Evolutionary conservation across 2,888 invertebrate species (phyloP), one percentile per base, ranked within the genome.

Genomic region (Elysia crispata): DNA sequence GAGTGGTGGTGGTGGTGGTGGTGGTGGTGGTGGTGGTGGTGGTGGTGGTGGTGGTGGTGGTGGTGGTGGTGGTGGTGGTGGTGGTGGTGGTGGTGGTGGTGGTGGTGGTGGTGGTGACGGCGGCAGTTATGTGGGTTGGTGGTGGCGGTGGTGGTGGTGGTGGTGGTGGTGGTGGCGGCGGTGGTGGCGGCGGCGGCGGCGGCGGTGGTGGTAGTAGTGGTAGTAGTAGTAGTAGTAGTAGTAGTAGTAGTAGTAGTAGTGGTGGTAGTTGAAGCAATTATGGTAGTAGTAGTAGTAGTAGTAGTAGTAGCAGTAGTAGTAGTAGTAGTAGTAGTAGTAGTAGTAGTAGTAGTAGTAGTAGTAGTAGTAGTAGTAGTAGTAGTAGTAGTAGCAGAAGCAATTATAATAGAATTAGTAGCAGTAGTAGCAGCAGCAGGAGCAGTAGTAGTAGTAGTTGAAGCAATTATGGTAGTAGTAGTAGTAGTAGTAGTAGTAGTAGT

Each of bases 331-430:
- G 64, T 23, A 23, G 28, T 74, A 54, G 54, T 74, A 6, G 54
- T 74, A 74, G 28, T 74, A 54, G 3, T 74, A 74, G 54, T 74
- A 54, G 54, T 54, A 54, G 28, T 74, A 54, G 28, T 74, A 54
- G n/a, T n/a, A n/a, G n/a, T n/a, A n/a, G n/a, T n/a, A n/a, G n/a
- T n/a, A n/a, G n/a, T n/a, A n/a, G n/a, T n/a, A n/a, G n/a, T n/a
- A n/a, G n/a, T n/a, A n/a, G n/a, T n/a, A n/a, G n/a, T n/a, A n/a
- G n/a, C n/a, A n/a, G n/a, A n/a, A n/a, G n/a, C n/a, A n/a, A n/a
- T n/a, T n/a, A n/a, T n/a, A n/a, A n/a, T n/a, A n/a, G n/a, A n/a
- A n/a, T n/a, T n/a, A n/a, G n/a, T n/a, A n/a, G n/a, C n/a, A n/a
- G n/a, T n/a, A n/a, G n/a, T n/a, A n/a, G n/a, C n/a, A n/a, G n/a